Percentiles rank a stretch among this genome's conserved stretches.
Evolutionary conservation across 2,888 invertebrate species (phyloP).

Genomic region (Cantharis lateralis): DNA sequence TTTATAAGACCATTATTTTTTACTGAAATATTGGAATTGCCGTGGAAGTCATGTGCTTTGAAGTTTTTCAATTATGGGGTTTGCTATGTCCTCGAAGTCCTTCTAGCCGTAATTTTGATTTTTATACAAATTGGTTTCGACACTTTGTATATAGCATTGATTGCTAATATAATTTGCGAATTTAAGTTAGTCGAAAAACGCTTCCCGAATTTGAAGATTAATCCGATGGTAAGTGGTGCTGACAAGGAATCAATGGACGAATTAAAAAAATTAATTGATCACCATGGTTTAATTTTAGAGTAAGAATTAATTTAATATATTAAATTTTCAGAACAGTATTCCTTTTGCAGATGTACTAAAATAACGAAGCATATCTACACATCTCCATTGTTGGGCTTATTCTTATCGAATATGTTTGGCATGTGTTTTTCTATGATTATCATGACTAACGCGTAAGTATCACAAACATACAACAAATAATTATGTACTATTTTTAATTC

Average conservation of each 20-base stretch:
- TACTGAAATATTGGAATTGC: background rate
- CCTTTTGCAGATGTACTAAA: background rate
- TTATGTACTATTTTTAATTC: no score
- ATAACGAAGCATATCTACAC: background rate
- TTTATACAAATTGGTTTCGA: background rate
- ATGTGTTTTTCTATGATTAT: background rate
- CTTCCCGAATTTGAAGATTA: background rate
- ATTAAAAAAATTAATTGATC: background rate
- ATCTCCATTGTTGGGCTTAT: background rate
- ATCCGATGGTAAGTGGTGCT: background rate
- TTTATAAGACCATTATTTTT: background rate
- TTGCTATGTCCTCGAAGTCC: background rate
- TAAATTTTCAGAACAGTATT: background rate
- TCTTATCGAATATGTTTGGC: background rate
- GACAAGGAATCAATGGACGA: background rate
- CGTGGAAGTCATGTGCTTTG: background rate
- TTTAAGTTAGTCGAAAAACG: background rate
- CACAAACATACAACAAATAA: no score
- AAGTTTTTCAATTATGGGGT: background rate
- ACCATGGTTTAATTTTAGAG: background rate
- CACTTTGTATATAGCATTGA: background rate
- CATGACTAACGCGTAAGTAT: background rate
- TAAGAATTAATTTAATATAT: background rate
- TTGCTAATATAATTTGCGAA: background rate
- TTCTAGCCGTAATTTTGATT: background rate